Percentiles rank a stretch among this genome's conserved stretches.
These are phyloP conservation scores for Hymenopus coronatus DNA, from an alignment of 2,888 invertebrate genomes.

Conservation along the genomic window DNA sequence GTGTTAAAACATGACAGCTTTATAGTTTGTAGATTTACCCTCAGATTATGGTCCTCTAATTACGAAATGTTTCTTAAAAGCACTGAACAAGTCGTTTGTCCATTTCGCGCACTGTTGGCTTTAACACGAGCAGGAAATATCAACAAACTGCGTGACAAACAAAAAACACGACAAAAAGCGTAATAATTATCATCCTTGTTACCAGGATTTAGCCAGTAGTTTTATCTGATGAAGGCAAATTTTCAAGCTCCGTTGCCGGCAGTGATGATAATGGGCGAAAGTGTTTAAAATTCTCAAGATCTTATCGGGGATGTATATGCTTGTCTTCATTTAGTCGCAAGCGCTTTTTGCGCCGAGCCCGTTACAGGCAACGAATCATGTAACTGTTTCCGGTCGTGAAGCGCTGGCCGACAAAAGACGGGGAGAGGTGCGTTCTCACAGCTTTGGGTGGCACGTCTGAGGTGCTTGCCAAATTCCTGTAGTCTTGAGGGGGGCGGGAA, in stretches of 20 bases:
- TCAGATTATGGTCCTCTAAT: neutral
- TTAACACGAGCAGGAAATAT: neutral
- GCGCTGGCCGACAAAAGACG: neutral
- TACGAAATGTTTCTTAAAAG: neutral
- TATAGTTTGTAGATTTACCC: too few relatives aligned
- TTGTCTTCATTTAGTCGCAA: slow-evolving; percentile 14
- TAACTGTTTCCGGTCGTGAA: slow-evolving; percentile 25
- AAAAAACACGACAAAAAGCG: neutral
- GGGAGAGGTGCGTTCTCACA: neutral
- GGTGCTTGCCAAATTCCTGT: neutral
- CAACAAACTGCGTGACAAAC: neutral
- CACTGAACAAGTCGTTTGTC: neutral
- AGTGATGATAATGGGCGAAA: slow-evolving; percentile 2
- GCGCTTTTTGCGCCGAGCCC: neutral
- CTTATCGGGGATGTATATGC: slow-evolving; percentile 12
- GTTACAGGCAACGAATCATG: slow-evolving; percentile 25
- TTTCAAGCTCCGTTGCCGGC: slow-evolving; percentile 28
- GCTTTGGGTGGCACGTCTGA: neutral
- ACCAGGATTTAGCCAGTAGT: neutral
- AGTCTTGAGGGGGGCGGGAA: too few relatives aligned
- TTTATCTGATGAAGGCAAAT: slow-evolving; percentile 22
- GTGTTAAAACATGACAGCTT: too few relatives aligned
- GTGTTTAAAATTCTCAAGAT: slow-evolving; percentile 16
- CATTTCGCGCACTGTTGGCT: neutral
- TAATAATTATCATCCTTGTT: neutral